A percentile compares a stretch with the other conserved stretches of the same genome.
Evolutionary conservation across 2,113 vertebrate genomes (phyloP).

Genomic region (Sapayoa aenigma): DNA sequence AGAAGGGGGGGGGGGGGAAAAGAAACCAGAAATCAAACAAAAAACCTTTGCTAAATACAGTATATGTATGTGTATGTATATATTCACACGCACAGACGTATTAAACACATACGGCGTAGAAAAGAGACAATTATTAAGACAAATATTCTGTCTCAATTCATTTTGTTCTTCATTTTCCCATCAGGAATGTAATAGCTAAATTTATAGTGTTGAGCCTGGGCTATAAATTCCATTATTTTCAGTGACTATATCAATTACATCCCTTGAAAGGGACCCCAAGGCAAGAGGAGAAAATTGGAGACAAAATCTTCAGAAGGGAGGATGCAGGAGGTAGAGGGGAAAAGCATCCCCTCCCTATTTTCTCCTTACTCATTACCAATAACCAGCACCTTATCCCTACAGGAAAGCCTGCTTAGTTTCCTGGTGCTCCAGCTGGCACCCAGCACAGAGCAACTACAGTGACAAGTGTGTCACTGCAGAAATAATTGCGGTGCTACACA

Average conservation of each 20-base stretch:
- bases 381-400: neutral
- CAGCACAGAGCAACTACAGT: neutral
- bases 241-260: slow-evolving; percentile 70
- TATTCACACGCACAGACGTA: neutral
- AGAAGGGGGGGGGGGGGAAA: neutral
- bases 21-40: neutral
- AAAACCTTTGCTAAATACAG: neutral
- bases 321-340: neutral
- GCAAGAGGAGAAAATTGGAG: slow-evolving; percentile 50
- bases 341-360: neutral
- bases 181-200: slow-evolving; percentile 72
- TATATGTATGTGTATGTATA: neutral
- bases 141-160: slow-evolving; percentile 75
- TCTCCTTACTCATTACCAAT: neutral
- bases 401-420: neutral
- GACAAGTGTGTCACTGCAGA: neutral
- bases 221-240: slow-evolving; percentile 75
- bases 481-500: neutral
- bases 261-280: slow-evolving; percentile 55
- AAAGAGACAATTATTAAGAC: slow-evolving; percentile 73
- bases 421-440: neutral
- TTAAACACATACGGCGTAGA: slow-evolving; percentile 55
- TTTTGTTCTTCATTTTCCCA: slow-evolving; percentile 74
- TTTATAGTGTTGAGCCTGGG: slow-evolving; percentile 70
- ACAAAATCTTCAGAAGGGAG: slow-evolving; percentile 37